phyloP scores from a whole-genome alignment of 2,113 vertebrate species.

The Hippocampus guttulatus region DNA sequence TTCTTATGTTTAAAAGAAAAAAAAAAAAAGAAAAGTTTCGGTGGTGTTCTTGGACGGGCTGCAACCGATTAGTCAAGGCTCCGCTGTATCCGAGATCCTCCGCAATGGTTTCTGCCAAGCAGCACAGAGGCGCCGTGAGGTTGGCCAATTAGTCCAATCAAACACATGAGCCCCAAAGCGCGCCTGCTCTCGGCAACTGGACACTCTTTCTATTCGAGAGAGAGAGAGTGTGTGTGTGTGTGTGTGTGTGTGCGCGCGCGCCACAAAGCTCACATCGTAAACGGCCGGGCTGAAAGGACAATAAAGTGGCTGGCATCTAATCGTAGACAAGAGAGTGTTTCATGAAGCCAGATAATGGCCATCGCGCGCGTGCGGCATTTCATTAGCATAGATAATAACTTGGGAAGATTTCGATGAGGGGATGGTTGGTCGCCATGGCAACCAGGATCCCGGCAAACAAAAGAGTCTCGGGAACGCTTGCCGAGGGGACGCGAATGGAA shows the following conservation, averaged over 20 bases:
- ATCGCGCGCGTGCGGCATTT: slow-evolving; percentile 51
- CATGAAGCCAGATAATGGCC: slow-evolving; percentile 68
- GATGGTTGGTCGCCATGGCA: slow-evolving; percentile 65
- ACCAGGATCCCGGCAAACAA: slow-evolving; percentile 67
- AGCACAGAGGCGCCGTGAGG: background rate
- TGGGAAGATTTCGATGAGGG: slow-evolving; percentile 65
- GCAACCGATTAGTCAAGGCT: no score
- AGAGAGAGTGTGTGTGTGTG: slow-evolving; percentile 29
- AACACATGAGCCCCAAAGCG: slow-evolving; percentile 32
- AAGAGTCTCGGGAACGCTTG: slow-evolving; percentile 58
- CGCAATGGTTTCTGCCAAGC: background rate
- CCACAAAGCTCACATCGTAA: slow-evolving; percentile 5
- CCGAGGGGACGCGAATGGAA: slow-evolving; percentile 32
- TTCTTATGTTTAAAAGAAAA: no score
- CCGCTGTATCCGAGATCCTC: no score
- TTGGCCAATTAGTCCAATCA: slow-evolving; percentile 56
- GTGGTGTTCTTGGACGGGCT: no score
- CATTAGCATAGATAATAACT: slow-evolving; percentile 72
- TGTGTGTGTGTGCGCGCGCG: slow-evolving; percentile 18
- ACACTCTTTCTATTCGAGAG: slow-evolving; percentile 25
- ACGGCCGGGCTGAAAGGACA: slow-evolving; percentile 22
- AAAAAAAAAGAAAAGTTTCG: no score
- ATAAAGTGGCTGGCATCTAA: slow-evolving; percentile 46
- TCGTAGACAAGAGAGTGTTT: slow-evolving; percentile 66
- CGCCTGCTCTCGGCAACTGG: slow-evolving; percentile 30